Percentiles rank a stretch among this genome's conserved stretches.
Conservation (phyloP, 2,888 invertebrate genomes). For the Xanthia togata region DNA sequence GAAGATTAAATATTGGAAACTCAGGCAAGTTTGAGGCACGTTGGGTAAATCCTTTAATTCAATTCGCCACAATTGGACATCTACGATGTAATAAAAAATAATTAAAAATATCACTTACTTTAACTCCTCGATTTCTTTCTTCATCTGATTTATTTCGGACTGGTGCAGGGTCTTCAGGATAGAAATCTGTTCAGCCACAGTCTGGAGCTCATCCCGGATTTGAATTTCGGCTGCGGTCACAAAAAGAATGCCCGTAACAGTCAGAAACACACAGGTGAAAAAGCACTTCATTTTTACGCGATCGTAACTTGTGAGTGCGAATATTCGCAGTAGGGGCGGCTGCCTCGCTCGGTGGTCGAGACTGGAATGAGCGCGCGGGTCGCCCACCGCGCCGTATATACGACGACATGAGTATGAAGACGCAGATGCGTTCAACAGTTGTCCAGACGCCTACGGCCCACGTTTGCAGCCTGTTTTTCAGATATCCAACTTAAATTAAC, state of each 20-base stretch:
- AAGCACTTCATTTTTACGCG: slow-evolving; percentile 79
- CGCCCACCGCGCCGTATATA: slow-evolving; percentile 69
- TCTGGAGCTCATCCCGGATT: slow-evolving; percentile 74
- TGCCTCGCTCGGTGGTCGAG: slow-evolving; percentile 65
- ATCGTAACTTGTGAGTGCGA: slow-evolving; percentile 58
- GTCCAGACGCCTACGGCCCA: slow-evolving; percentile 73
- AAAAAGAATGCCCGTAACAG: slow-evolving; percentile 69
- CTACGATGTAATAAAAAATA: slow-evolving; percentile 41
- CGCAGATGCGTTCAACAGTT: slow-evolving; percentile 89
- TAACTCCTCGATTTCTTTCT: slow-evolving; percentile 79
- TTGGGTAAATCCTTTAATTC: slow-evolving; percentile 27
- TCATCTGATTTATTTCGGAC: slow-evolving; percentile 76
- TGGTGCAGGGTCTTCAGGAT: slow-evolving; percentile 76
- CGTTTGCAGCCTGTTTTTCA: slow-evolving; percentile 59
- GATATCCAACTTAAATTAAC: slow-evolving; percentile 19
- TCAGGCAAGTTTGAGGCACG: slow-evolving; percentile 13
- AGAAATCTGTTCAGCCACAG: slow-evolving; percentile 78
- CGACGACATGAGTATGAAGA: slow-evolving; percentile 69
- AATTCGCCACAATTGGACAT: slow-evolving; percentile 46
- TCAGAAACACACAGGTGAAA: slow-evolving; percentile 70
- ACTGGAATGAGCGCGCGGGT: slow-evolving; percentile 75
- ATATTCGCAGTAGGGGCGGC: slow-evolving; percentile 62
- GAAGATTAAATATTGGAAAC: slow-evolving; percentile 13
- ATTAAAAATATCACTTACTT: slow-evolving; percentile 79
- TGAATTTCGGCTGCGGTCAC: slow-evolving; percentile 74